phyloP scores from a whole-genome alignment of 1,140 invertebrate species.

The Neodiprion lecontei region DNA sequence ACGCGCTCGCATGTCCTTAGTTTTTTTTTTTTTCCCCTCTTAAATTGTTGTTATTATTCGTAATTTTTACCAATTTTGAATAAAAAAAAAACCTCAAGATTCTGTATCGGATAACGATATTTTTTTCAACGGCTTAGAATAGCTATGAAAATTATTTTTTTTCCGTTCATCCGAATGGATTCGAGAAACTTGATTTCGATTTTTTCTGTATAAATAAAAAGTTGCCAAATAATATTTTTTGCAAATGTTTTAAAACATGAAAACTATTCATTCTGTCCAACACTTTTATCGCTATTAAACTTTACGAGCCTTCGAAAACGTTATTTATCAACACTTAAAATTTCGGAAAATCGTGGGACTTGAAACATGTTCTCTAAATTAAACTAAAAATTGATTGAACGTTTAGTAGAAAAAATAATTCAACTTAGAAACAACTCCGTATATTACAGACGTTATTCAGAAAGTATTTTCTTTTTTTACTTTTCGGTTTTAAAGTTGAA shows the following conservation, averaged over 20 bases:
- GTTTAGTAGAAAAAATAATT: too few species aligned
- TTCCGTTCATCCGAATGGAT: neutral
- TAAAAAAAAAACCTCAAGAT: neutral
- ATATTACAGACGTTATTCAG: too few species aligned
- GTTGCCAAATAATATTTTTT: conserved; percentile 20
- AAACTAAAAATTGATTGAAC: too few species aligned
- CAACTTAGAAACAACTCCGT: too few species aligned
- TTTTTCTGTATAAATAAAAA: neutral
- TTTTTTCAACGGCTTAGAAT: neutral
- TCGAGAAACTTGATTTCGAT: neutral
- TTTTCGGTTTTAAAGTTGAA: too few species aligned
- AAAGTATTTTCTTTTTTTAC: too few species aligned
- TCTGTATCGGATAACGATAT: neutral
- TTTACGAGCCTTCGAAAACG: too few species aligned
- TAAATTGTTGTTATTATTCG: conserved; percentile 21
- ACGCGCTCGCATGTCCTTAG: neutral
- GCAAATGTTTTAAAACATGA: conserved; percentile 10
- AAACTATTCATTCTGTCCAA: conserved; percentile 19
- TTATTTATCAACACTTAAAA: too few species aligned
- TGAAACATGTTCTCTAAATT: too few species aligned
- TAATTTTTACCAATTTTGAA: neutral
- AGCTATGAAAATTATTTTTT: conserved; percentile 3
- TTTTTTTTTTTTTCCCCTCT: conserved; percentile 12
- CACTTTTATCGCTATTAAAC: neutral
- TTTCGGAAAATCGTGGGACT: too few species aligned